Conservation (phyloP, 2,797 vertebrate species). For the Phalloptychus januarius region DNA sequence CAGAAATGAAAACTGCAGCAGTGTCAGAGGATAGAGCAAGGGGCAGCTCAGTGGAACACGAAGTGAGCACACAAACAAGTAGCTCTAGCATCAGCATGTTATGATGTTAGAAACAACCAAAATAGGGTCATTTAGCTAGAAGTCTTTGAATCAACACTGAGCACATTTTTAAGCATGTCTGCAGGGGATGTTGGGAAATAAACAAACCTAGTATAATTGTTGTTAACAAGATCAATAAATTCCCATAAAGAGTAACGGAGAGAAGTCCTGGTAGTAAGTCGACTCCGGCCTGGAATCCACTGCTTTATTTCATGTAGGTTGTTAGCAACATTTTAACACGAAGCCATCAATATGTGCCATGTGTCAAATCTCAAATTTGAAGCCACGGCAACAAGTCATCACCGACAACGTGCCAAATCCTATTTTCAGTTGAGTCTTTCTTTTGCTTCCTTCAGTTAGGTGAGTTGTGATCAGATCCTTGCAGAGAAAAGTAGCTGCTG, state of each 20-base stretch:
- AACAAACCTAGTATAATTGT: slow-evolving; percentile 69
- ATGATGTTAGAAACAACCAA: slow-evolving; percentile 47
- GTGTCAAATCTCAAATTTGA: slow-evolving; percentile 7
- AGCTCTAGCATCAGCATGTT: slow-evolving; percentile 40
- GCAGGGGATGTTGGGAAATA: slow-evolving; percentile 32
- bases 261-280: slow-evolving; percentile 46
- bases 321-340: slow-evolving; percentile 4
- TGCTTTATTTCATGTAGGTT: not conserved
- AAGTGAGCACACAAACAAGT: slow-evolving; percentile 22
- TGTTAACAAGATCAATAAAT: slow-evolving; percentile 56
- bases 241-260: slow-evolving; percentile 56
- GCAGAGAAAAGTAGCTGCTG: slow-evolving; percentile 36
- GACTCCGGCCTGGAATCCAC: slow-evolving; percentile 27
- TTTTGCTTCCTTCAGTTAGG: not conserved
- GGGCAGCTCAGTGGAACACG: slow-evolving; percentile 33
- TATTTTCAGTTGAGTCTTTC: slow-evolving; percentile 18
- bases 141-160: slow-evolving; percentile 53
- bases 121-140: slow-evolving; percentile 56
- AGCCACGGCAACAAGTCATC: slow-evolving; percentile 15
- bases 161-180: slow-evolving; percentile 31
- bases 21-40: slow-evolving; percentile 41
- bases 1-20: slow-evolving; percentile 52
- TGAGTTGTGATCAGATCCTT: slow-evolving; percentile 28
- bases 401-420: not conserved
- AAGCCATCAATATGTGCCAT: slow-evolving; percentile 10